These are phyloP conservation scores for Gisinianus flammeolus DNA, from an alignment of 2,888 invertebrate genomes.

Conservation along the genomic window DNA sequence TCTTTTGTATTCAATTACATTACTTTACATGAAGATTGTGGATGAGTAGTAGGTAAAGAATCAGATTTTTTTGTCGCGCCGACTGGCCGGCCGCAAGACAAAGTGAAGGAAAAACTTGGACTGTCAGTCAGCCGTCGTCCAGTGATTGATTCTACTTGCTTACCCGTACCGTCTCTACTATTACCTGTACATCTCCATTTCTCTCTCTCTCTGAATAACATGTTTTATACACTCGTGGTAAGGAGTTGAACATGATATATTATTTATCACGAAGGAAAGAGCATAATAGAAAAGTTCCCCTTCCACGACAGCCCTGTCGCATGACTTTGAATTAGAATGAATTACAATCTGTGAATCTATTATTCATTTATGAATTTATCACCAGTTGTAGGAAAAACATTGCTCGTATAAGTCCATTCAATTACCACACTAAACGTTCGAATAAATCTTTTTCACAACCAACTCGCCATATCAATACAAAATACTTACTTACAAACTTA, in stretches of 20 bases:
- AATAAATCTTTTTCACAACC: not conserved
- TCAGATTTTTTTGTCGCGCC: slow-evolving; percentile 20
- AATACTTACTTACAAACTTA: not conserved
- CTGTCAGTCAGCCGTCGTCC: slow-evolving; percentile 41
- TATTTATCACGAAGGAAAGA: not conserved
- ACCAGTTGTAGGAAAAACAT: slow-evolving; percentile 1
- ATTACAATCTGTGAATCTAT: slow-evolving; percentile 34
- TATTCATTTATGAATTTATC: slow-evolving; percentile 33
- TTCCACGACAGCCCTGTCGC: slow-evolving; percentile 31
- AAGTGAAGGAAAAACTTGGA: slow-evolving; percentile 37
- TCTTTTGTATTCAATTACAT: not conserved
- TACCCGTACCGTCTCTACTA: slow-evolving; percentile 7
- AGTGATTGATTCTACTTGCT: slow-evolving; percentile 40
- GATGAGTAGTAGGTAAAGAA: not conserved
- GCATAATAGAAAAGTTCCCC: not conserved
- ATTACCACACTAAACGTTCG: not conserved
- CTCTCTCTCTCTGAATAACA: not conserved
- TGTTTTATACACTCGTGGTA: not conserved
- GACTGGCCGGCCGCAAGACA: slow-evolving; percentile 38
- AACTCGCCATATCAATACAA: too few relatives aligned
- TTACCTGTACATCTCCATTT: not conserved
- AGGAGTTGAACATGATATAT: not conserved
- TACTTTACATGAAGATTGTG: not conserved
- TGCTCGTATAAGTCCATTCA: not conserved
- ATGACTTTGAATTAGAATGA: slow-evolving; percentile 36